Conservation (phyloP, 2,113 vertebrate species). For the Actinemys pallida region DNA sequence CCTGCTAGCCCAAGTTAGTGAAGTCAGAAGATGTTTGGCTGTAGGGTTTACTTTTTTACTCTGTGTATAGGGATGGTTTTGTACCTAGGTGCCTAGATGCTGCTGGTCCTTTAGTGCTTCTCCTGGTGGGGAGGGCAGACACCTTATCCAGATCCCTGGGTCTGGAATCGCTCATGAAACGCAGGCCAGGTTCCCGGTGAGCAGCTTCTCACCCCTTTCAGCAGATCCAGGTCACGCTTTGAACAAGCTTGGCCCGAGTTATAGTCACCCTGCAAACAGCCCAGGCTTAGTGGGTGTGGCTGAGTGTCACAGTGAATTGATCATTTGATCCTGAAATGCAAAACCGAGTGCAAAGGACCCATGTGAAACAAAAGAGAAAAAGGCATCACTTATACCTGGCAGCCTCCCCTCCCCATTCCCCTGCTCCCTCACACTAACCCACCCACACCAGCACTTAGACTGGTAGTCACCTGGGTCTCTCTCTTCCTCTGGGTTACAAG, state of each 20-base stretch:
- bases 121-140: background rate
- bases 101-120: background rate
- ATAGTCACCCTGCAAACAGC: background rate
- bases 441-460: background rate
- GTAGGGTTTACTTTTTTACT: fast-evolving
- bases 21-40: background rate
- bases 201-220: background rate
- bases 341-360: background rate
- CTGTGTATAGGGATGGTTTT: fast-evolving
- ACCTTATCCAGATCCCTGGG: background rate
- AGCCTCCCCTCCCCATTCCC: background rate
- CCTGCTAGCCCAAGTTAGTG: background rate
- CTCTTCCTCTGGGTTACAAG: background rate
- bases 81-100: background rate
- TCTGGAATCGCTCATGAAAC: background rate
- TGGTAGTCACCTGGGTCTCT: background rate
- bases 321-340: background rate
- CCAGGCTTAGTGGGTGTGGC: background rate
- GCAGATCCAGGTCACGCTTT: background rate
- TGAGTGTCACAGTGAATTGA: background rate
- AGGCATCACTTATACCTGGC: background rate
- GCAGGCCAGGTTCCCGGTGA: background rate
- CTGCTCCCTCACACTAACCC: background rate
- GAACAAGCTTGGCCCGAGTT: background rate
- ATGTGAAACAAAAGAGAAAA: background rate